Evolutionary conservation across 2,888 invertebrate genomes (phyloP), one percentile per base, ranked within the genome.

Genomic region (Petrolisthes cinctipes): DNA sequence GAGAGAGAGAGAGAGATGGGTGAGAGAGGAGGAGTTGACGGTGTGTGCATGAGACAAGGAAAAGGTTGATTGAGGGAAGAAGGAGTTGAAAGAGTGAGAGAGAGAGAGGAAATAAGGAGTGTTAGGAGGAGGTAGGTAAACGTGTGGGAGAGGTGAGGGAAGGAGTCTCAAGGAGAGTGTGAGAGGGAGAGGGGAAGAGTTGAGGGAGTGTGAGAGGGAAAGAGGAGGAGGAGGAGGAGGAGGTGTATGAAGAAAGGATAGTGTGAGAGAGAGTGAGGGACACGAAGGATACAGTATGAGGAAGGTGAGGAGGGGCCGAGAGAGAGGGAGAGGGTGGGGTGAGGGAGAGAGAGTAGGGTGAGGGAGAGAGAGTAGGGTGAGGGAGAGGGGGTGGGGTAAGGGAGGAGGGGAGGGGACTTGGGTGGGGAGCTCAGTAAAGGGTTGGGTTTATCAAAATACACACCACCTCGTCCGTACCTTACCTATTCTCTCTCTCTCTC

Each of bases 1-100:
- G 80, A 80, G 80, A 80, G 56, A 54, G 80, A 80, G 80, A 54
- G 80, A 80, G 80, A 80, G 80, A 80, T 20, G 51, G 54, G 51
- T 20, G 54, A 51, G 51, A 54, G 17, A 17, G 54, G 54, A 11
- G 80, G 6, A 53, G 20, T 23, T 2, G 53, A 17, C 17, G 20
- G 80, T 51, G 17, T 51, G 80, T 53, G 7, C 4, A 14, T 5
- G 80, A 80, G 80, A 80, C 17, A 17, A 3, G 56, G 53, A 57
- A 53, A 56, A 4, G 57, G 7, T 5, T 17, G 20, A 14, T 11
- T 5, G 14, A 23, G 9, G 76, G 23, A n/a, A 23, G 20, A 4
- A 14, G 20, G 37, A 20, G 11, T 17, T 75, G 75, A 5, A 20
- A 37, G 14, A 82, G n/a, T 9, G n/a, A 82, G 66, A 82, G 23